Evolutionary conservation across 1,140 invertebrate genomes (phyloP).

Genomic region (Formica selysi): DNA sequence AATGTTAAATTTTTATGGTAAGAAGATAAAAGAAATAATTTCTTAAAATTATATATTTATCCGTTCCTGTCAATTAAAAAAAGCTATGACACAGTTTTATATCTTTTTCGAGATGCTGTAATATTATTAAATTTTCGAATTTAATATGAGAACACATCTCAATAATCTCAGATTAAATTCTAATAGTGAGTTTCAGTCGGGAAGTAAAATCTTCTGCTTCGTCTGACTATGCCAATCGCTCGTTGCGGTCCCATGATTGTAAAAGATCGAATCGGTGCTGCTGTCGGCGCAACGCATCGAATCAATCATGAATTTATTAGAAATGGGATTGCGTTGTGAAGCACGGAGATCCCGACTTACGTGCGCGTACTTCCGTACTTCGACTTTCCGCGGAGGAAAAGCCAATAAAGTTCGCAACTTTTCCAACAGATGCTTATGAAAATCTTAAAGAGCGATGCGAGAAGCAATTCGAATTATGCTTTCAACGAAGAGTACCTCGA

Average conservation of each 20-base stretch:
- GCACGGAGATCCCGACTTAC: neutral
- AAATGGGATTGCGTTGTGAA: neutral
- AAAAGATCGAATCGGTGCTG: conserved; percentile 39
- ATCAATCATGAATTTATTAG: conserved; percentile 65
- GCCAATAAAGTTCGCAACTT: conserved; percentile 39
- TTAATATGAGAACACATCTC: neutral
- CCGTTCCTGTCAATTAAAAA: no score
- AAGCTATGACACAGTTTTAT: neutral
- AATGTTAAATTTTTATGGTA: neutral
- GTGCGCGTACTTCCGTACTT: neutral
- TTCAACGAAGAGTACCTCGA: conserved; percentile 13
- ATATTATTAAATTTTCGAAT: neutral
- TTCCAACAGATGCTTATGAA: conserved; percentile 9
- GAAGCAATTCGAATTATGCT: conserved; percentile 2
- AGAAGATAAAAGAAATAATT: no score
- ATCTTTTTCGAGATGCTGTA: neutral
- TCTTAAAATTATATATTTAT: no score
- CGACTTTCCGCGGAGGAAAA: neutral
- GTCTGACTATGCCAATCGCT: neutral
- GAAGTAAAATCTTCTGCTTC: neutral
- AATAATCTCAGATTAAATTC: neutral
- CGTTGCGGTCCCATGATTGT: neutral
- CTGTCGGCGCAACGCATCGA: neutral
- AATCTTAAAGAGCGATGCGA: neutral
- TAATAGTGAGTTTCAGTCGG: neutral